phyloP scores from a whole-genome alignment of 2,888 invertebrate species.

The Anticlea derivata region DNA sequence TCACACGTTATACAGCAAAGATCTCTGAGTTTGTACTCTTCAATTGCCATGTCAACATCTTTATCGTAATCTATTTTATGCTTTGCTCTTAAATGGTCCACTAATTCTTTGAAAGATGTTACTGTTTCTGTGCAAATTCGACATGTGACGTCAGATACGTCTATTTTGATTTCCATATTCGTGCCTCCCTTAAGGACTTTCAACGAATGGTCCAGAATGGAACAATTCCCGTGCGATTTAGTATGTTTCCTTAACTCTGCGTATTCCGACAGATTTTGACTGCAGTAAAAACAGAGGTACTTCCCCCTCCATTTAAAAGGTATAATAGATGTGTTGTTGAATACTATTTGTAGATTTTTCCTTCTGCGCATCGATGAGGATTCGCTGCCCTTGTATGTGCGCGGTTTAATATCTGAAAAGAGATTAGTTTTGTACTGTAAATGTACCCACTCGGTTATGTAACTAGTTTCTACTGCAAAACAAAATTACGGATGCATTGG shows the following conservation, averaged over 20 bases:
- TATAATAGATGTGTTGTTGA: conserved; percentile 74
- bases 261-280: conserved; percentile 65
- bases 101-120: conserved; percentile 50
- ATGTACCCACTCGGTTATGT: conserved; percentile 62
- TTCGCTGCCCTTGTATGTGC: conserved; percentile 65
- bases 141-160: conserved; percentile 66
- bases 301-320: conserved; percentile 80
- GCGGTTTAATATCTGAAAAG: conserved; percentile 71
- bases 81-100: conserved; percentile 59
- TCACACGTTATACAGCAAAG: conserved; percentile 64
- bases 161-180: conserved; percentile 77
- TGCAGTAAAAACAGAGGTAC: conserved; percentile 76
- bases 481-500: conserved; percentile 15
- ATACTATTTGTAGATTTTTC: conserved; percentile 69
- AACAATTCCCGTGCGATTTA: conserved; percentile 66
- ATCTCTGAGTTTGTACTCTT: conserved; percentile 64
- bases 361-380: conserved; percentile 73
- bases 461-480: conserved; percentile 39
- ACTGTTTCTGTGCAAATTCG: conserved; percentile 61
- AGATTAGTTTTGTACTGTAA: conserved; percentile 66
- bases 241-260: conserved; percentile 66
- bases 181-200: conserved; percentile 73
- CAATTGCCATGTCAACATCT: conserved; percentile 71
- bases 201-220: conserved; percentile 67
- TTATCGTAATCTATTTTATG: conserved; percentile 67